Evolutionary conservation across 2,888 invertebrate species (phyloP), one percentile per base, ranked within the genome.

Genomic region (Drosophila buzzatii): DNA sequence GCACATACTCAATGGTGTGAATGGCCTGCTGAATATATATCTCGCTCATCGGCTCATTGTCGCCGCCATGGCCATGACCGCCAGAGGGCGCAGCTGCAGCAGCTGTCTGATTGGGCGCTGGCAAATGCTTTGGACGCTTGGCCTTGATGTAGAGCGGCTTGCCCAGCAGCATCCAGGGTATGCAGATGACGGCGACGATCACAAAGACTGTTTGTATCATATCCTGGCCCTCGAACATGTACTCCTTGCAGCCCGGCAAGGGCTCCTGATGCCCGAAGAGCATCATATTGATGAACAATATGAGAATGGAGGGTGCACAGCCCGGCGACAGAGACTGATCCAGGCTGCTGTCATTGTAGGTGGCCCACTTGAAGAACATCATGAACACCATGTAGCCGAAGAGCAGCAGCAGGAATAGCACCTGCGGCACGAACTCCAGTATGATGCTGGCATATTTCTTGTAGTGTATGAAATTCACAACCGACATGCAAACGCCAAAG

Each of bases 1-100:
- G 95, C 79, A 98, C 98, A 91, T 98, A 99, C 94, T 99, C 99
- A 70, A 99, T 98, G 0, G 99, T 99, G 93, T 99, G 98, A 89
- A 99, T 99, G 35, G 96, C 96, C 91, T 99, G 98, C 92, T 98
- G 96, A 86, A 99, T 98, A 94, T 98, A 96, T 79, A 98, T 93
- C 92, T 99, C 99, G 77, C 96, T 95, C 93, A 98, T 96, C 5
- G 96, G 94, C 77, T 96, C 97, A 1, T 95, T 94, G 2, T 93
- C 93, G 76, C 93, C 94, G 47, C 91, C 92, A 55, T 89, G 91
- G 7, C 74, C 74, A 6, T 68, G 70, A 0, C 71, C 60, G 8
- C 62, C 53, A 0, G 70, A 5, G 12, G 74, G 35, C 0, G 66
- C 56, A 0, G 75, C 59, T 6, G 66, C 49, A 1, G 75, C 57